These are phyloP conservation scores for Platycercus adscitus DNA, from an alignment of 2,113 vertebrate species.

Conservation along the genomic window DNA sequence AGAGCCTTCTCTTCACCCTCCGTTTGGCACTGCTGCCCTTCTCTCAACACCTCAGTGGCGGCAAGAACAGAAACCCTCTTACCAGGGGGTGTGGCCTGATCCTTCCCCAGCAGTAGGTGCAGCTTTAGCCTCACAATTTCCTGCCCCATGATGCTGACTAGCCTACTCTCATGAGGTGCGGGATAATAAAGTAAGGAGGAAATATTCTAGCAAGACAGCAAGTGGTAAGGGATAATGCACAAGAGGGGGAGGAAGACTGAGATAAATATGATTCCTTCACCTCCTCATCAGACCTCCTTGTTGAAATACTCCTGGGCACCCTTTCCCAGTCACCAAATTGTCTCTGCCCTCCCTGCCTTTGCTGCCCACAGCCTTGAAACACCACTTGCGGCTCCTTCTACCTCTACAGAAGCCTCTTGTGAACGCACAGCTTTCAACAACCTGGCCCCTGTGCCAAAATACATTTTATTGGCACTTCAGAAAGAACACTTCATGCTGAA, in stretches of 20 bases:
- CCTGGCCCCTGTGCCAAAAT: neutral
- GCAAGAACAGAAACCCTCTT: neutral
- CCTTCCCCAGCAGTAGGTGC: neutral
- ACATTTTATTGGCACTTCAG: constrained; percentile 20
- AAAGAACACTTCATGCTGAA: constrained; percentile 17
- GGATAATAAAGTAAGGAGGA: neutral
- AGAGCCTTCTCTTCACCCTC: neutral
- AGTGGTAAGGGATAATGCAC: neutral
- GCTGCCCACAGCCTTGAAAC: neutral
- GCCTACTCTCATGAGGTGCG: neutral
- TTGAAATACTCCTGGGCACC: neutral
- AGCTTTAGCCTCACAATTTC: neutral
- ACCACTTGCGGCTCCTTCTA: neutral
- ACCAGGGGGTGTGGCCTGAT: neutral
- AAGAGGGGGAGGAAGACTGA: neutral
- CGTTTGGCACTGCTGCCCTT: neutral
- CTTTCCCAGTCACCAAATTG: neutral
- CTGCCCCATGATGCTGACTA: neutral
- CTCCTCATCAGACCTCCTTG: neutral
- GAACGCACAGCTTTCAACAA: neutral
- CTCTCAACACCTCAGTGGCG: neutral
- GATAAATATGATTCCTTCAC: neutral
- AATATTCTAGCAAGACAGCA: neutral
- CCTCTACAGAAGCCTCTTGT: neutral
- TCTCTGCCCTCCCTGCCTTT: neutral